phyloP scores from a whole-genome alignment of 1,140 invertebrate genomes.

The Aphis craccivora region DNA sequence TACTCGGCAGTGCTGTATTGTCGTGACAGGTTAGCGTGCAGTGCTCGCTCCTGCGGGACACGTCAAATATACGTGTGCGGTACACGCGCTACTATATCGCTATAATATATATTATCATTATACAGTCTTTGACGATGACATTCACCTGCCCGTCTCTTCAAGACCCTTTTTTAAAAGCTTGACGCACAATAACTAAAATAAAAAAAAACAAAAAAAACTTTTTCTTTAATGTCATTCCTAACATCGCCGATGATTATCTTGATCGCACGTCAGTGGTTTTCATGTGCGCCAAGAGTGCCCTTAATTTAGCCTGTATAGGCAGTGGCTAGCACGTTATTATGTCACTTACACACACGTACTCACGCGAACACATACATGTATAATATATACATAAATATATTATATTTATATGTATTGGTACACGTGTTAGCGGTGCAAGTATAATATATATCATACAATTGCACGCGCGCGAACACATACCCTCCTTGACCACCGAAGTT shows the following conservation, averaged over 20 bases:
- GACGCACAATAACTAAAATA: not conserved
- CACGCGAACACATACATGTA: constrained; percentile 9
- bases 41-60: constrained; percentile 12
- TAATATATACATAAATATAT: not conserved
- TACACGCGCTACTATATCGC: not conserved
- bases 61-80: constrained; percentile 21
- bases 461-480: not conserved
- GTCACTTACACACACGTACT: constrained; percentile 34
- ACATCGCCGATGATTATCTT: constrained; percentile 26
- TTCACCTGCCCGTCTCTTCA: not conserved
- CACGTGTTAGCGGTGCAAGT: not conserved
- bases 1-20: not conserved
- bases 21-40: constrained; percentile 50
- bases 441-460: not conserved
- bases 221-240: constrained; percentile 32
- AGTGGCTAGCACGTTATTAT: constrained; percentile 12
- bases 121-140: constrained; percentile 7
- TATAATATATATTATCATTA: constrained; percentile 21
- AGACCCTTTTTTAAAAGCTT: constrained; percentile 50
- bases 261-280: constrained; percentile 52
- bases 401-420: not conserved
- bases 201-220: constrained; percentile 14
- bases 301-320: constrained; percentile 20
- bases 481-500: not conserved
- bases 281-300: constrained; percentile 10